phyloP scores from a whole-genome alignment of 2,113 vertebrate species.

The Dasyprocta punctata region DNA sequence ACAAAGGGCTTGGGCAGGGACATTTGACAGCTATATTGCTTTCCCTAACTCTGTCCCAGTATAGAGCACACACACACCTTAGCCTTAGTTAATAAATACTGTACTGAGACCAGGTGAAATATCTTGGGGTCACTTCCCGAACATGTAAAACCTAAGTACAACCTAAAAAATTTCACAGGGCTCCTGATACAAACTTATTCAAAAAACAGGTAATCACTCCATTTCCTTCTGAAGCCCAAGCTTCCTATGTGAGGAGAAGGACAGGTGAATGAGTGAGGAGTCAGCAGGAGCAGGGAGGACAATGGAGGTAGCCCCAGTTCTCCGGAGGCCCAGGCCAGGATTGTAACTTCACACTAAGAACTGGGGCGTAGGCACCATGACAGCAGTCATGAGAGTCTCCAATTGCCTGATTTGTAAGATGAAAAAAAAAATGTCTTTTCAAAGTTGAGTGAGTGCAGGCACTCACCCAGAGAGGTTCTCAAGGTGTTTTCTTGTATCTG shows the following conservation, averaged over 20 bases:
- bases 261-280: too few relatives aligned
- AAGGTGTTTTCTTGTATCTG: too few relatives aligned
- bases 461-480: not conserved
- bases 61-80: fast-evolving
- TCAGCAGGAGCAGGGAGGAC: fast-evolving
- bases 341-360: fast-evolving
- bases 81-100: not conserved
- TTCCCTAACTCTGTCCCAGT: not conserved
- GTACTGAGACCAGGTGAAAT: too few relatives aligned
- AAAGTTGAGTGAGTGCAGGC: not conserved
- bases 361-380: fast-evolving
- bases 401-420: not conserved
- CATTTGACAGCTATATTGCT: not conserved
- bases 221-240: not conserved
- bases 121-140: not conserved
- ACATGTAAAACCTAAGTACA: not conserved
- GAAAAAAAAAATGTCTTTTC: not conserved
- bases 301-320: fast-evolving
- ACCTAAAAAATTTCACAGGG: not conserved
- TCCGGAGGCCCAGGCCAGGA: too few relatives aligned
- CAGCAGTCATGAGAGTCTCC: fast-evolving
- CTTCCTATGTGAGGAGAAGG: not conserved
- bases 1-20: not conserved
- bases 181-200: not conserved
- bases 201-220: not conserved